These are phyloP conservation scores for Rotaria sp. DNA, from an alignment of 2,888 invertebrate genomes.

Conservation along the genomic window DNA sequence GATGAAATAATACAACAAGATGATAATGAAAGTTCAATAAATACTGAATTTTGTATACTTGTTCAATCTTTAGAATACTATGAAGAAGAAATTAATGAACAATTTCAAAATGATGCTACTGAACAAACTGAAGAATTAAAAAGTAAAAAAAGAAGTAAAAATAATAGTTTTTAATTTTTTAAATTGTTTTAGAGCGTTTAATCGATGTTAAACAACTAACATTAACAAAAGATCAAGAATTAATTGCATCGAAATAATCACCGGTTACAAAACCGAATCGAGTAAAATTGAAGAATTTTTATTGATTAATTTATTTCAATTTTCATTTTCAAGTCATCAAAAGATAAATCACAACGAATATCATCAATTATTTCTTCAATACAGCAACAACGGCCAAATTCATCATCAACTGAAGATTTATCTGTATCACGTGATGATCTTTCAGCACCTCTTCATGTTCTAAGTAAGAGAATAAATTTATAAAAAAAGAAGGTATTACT, in stretches of 20 bases:
- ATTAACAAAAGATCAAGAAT: slow-evolving; percentile 74
- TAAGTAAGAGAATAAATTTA: not conserved
- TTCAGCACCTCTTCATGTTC: not conserved
- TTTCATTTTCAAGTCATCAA: not conserved
- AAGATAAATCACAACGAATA: not conserved
- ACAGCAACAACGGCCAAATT: not conserved
- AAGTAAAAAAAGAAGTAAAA: no score
- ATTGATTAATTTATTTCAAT: not conserved
- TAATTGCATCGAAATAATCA: not conserved
- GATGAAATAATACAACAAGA: not conserved
- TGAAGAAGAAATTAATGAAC: not conserved
- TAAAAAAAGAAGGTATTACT: no score
- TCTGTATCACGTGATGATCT: not conserved
- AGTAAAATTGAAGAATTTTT: not conserved
- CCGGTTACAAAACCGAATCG: not conserved
- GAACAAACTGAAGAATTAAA: not conserved
- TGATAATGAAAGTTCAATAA: not conserved
- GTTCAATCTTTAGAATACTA: not conserved
- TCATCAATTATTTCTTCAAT: not conserved
- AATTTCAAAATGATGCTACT: not conserved
- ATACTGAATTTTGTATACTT: not conserved
- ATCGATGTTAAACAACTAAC: not conserved
- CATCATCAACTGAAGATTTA: not conserved
- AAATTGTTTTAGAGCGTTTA: not conserved
- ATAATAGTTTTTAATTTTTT: no score